Evolutionary conservation across 2,888 invertebrate species (phyloP).

Genomic region (Parnassius mnemosyne): DNA sequence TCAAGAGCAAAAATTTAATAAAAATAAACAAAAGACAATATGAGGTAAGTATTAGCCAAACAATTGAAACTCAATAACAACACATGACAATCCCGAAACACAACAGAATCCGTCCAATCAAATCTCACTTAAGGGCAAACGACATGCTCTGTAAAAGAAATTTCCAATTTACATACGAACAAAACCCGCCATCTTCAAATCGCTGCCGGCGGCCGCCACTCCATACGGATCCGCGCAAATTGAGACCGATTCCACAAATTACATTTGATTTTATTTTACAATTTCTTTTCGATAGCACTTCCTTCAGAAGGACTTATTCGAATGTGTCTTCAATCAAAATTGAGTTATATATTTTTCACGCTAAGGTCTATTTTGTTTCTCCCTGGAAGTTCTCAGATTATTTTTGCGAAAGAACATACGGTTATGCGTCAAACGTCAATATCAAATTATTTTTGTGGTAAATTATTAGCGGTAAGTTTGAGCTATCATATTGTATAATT

Average conservation of each 20-base stretch:
- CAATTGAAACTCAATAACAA: slow-evolving; percentile 26
- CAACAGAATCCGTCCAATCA: slow-evolving; percentile 48
- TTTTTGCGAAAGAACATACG: slow-evolving; percentile 6
- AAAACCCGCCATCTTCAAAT: slow-evolving; percentile 4
- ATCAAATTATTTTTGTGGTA: too few species aligned
- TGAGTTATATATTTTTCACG: neutral
- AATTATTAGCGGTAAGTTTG: too few species aligned
- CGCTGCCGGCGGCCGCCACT: slow-evolving; percentile 32
- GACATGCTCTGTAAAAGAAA: slow-evolving; percentile 36
- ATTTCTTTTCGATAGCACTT: slow-evolving; percentile 61
- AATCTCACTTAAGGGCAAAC: slow-evolving; percentile 55
- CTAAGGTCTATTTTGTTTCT: neutral
- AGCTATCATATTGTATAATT: too few species aligned
- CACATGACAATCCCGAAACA: slow-evolving; percentile 32
- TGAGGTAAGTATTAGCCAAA: slow-evolving; percentile 3
- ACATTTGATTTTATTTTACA: slow-evolving; percentile 76
- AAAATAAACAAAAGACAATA: slow-evolving; percentile 1
- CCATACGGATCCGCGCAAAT: slow-evolving; percentile 48
- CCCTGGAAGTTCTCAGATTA: neutral
- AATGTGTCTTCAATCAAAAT: neutral
- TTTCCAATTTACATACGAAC: slow-evolving; percentile 49
- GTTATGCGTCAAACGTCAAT: neutral
- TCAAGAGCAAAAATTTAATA: too few species aligned
- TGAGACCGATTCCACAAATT: slow-evolving; percentile 64
- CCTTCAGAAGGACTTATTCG: slow-evolving; percentile 34